Percentiles rank a stretch among this genome's conserved stretches.
Evolutionary conservation across 2,888 invertebrate genomes (phyloP).

Genomic region (Phasia obesa): DNA sequence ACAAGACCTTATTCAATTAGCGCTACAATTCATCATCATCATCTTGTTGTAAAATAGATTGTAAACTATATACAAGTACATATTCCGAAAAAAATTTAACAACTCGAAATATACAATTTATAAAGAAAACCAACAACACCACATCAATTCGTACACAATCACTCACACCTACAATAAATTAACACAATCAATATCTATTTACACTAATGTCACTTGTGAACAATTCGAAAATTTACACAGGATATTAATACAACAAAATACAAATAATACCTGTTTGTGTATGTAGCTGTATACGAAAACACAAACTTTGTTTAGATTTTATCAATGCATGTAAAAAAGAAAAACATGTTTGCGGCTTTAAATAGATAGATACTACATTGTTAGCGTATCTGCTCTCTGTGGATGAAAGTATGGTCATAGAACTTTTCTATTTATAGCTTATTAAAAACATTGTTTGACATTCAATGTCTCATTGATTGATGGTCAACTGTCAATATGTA

Average conservation of each 20-base stretch:
- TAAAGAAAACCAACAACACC: neutral
- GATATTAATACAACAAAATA: neutral
- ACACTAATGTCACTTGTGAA: conserved; percentile 45
- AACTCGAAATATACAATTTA: neutral
- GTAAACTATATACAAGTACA: neutral
- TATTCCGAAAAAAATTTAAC: neutral
- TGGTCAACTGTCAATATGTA: conserved; percentile 59
- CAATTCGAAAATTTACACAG: conserved; percentile 15
- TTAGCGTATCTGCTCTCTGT: too few relatives aligned
- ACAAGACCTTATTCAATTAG: neutral
- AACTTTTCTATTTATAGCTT: conserved; percentile 38
- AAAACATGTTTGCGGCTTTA: too few relatives aligned
- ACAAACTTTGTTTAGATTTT: conserved; percentile 18
- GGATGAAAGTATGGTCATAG: neutral
- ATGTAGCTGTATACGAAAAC: neutral
- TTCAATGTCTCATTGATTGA: conserved; percentile 48
- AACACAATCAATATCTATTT: conserved; percentile 65
- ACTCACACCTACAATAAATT: neutral
- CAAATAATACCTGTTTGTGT: too few relatives aligned
- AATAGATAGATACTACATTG: too few relatives aligned
- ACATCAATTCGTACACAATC: neutral
- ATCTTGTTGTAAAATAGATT: neutral
- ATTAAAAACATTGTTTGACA: conserved; percentile 54
- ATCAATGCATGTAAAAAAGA: too few relatives aligned
- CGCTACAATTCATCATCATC: neutral